A percentile compares a stretch with the other conserved stretches of the same genome.
Conservation (phyloP, 2,888 invertebrate genomes). For the Biston stratarius region DNA sequence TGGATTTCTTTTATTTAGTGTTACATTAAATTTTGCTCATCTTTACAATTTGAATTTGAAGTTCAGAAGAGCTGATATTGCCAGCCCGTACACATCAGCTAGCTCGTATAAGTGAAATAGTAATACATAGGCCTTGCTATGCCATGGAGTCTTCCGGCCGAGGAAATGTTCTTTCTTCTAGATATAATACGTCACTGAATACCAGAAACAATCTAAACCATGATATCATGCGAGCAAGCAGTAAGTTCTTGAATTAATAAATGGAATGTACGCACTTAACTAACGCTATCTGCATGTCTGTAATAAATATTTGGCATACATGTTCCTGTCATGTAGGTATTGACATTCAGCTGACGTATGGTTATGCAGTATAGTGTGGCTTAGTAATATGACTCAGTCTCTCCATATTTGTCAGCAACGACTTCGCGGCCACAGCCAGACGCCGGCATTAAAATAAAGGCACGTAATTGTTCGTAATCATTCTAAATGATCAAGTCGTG, state of each 20-base stretch:
- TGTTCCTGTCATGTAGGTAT: background rate
- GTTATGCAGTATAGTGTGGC: conserved; percentile 2
- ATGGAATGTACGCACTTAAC: conserved; percentile 8
- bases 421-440: conserved; percentile 23
- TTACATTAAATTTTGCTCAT: too few species aligned
- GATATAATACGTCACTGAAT: too few species aligned
- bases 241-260: conserved; percentile 10
- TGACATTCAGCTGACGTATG: conserved; percentile 16
- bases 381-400: conserved; percentile 22
- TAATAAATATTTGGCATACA: background rate
- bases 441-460: conserved; percentile 19
- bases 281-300: conserved; percentile 12
- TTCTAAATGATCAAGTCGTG: conserved; percentile 22
- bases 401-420: conserved; percentile 17
- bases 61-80: too few species aligned
- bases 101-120: too few species aligned
- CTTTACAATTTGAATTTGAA: too few species aligned
- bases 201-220: background rate
- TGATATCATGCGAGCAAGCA: conserved; percentile 2
- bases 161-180: too few species aligned
- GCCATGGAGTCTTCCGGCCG: too few species aligned
- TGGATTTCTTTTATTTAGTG: too few species aligned
- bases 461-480: conserved; percentile 29
- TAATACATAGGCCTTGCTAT: too few species aligned
- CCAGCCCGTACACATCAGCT: too few species aligned